phyloP scores from a whole-genome alignment of 2,113 vertebrate species.

The Erythrocercus mccallii region DNA sequence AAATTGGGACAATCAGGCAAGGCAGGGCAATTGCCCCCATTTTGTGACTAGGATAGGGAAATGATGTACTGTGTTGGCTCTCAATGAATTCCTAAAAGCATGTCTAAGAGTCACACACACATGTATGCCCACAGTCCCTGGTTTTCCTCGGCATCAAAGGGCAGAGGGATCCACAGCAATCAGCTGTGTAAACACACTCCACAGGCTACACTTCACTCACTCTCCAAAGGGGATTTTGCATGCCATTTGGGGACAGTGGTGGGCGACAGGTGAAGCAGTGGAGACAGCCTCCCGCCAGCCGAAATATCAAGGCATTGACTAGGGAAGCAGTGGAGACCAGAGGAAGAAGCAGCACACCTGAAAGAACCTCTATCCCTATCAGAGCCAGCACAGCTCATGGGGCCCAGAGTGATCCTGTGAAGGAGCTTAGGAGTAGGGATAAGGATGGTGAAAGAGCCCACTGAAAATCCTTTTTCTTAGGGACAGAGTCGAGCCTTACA shows the following conservation, averaged over 20 bases:
- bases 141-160: neutral
- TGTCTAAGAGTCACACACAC: neutral
- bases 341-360: neutral
- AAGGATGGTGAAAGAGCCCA: neutral
- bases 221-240: neutral
- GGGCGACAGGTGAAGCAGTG: neutral
- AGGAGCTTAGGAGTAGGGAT: neutral
- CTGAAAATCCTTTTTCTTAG: neutral
- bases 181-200: neutral
- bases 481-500: neutral
- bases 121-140: neutral
- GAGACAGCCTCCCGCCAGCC: neutral
- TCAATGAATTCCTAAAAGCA: neutral
- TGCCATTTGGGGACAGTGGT: neutral
- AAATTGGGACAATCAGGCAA: neutral
- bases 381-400: neutral
- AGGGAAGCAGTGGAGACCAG: neutral
- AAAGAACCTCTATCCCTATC: neutral
- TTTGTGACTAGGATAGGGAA: neutral
- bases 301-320: neutral
- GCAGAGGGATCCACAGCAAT: constrained; percentile 16
- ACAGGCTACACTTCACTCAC: neutral
- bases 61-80: neutral
- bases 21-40: neutral
- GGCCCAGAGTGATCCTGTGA: neutral